A percentile compares a stretch with the other conserved stretches of the same genome.
phyloP scores from a whole-genome alignment of 2,797 vertebrate species.

The Dermochelys coriacea region DNA sequence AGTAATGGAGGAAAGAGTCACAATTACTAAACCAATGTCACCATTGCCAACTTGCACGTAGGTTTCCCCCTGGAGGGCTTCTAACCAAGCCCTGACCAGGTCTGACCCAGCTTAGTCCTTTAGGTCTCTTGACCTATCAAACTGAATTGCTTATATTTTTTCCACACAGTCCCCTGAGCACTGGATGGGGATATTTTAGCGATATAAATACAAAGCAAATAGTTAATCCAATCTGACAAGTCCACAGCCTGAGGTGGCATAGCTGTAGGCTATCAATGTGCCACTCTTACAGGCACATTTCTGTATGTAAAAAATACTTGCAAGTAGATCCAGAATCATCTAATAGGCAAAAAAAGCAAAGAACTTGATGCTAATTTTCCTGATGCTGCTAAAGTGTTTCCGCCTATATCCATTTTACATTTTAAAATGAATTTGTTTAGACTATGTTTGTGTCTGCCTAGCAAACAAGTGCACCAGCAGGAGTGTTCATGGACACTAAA shows the following conservation, averaged over 20 bases:
- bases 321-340: slow-evolving; percentile 12
- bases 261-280: slow-evolving; percentile 13
- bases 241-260: not conserved
- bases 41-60: not conserved
- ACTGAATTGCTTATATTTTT: slow-evolving; percentile 22
- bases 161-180: not conserved
- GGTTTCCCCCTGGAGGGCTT: not conserved
- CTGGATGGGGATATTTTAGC: not conserved
- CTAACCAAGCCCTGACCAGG: not conserved
- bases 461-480: not conserved
- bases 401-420: not conserved
- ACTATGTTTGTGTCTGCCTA: not conserved
- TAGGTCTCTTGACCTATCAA: slow-evolving; percentile 8
- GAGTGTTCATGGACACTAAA: accelerated
- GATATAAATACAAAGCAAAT: slow-evolving; percentile 29
- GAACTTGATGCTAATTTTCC: not conserved
- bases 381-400: not conserved
- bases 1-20: not conserved
- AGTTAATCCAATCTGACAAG: slow-evolving; percentile 50
- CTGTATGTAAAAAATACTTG: not conserved
- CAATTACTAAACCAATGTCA: not conserved
- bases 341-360: not conserved
- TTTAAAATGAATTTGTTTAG: not conserved
- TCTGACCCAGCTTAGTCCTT: not conserved
- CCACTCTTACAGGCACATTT: not conserved